Evolutionary conservation across 2,113 vertebrate species (phyloP), one percentile per base, ranked within the genome.

Genomic region (Myiagra hebetior): DNA sequence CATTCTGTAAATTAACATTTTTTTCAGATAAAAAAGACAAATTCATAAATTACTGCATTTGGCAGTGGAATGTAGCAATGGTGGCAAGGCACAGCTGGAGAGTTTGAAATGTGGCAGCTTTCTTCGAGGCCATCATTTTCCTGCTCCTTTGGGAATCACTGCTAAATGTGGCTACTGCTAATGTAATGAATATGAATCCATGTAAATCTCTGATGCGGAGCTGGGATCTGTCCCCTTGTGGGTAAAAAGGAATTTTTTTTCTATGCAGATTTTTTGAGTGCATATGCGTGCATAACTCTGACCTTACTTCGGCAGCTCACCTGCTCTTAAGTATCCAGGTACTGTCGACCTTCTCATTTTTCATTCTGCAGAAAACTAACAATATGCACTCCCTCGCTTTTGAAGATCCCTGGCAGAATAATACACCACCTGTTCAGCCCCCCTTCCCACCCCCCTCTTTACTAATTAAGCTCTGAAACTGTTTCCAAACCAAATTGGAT

Each of bases 81-180:
- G 95, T 96, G 93, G 94, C 95, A 97, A 96, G 91, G 95, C 97
- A 97, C 97, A 97, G 97, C 97, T 97, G 97, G 96, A 97, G 96
- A 96, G 82, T 87, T 94, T 97, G 96, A 97, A 97, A 97, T 97
- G 94, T 96, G 97, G 94, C 97, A 97, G 96, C 95, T 97, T 97
- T 97, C 95, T 97, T 96, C 73, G 7, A 94, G 95, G 93, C 96
- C 92, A 97, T 97, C 95, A 97, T 97, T 97, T 97, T 94, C 76
- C 57, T 64, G 52, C 76, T 96, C 97, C 97, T 89, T 85, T 94
- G 97, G 97, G 97, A 97, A 96, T 90, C 6, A 0, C 86, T 89
- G 86, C 95, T 97, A 97, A 97, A 97, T 95, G 96, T 91, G 95
- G 95, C 92, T 95, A 92, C 79, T 81, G 96, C 92, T 95, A 96